Base-by-base conservation (phyloP, 2,888 invertebrate genomes). In the Euphydryas editha region DNA sequence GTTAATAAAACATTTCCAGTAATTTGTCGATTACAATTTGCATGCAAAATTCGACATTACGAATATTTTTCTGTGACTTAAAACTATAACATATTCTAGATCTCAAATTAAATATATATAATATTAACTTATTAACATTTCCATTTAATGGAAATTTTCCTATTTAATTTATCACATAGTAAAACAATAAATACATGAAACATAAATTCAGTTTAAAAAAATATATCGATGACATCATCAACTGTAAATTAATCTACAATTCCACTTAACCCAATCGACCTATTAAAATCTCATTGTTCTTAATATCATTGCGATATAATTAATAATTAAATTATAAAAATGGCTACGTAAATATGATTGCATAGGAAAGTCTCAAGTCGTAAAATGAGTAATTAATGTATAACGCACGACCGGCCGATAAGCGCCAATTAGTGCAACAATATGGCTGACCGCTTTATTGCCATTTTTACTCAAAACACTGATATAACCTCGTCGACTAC, bases 371-470 rank as follows among this genome's bases (percentile, higher is more conserved):
- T 85, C 82, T 83, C 72, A 62, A 62, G 74, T 81, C 78, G 79
- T 87, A 86, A 88, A 86, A 81, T 78, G 78, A 78, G 76, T 82
- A 83, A 86, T 86, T 86, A 87, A 85, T 86, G 85, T 82, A 82
- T 83, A 85, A 86, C 79, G 84, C 82, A 84, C 81, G 81, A 82
- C 83, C 78, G 73, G 30, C 74, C 84, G 88, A 89, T 88, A 89
- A 87, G 82, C 75, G 81, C 84, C 87, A 90, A 91, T 90, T 91
- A 90, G 87, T 78, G 76, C 83, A 75, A 77, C 75, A 77, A 77
- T 75, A 78, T 76, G 73, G 67, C 61, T 49, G 66, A 59, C 44
- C 24, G 47, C 20, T 64, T 65, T 60, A 67, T 64, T 59, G 68
- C 36, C 54, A 68, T 68, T 68, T 68, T 62, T 59, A 56, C 59